Conservation (phyloP, 1,140 invertebrate genomes). For the Oryzaephilus surinamensis region DNA sequence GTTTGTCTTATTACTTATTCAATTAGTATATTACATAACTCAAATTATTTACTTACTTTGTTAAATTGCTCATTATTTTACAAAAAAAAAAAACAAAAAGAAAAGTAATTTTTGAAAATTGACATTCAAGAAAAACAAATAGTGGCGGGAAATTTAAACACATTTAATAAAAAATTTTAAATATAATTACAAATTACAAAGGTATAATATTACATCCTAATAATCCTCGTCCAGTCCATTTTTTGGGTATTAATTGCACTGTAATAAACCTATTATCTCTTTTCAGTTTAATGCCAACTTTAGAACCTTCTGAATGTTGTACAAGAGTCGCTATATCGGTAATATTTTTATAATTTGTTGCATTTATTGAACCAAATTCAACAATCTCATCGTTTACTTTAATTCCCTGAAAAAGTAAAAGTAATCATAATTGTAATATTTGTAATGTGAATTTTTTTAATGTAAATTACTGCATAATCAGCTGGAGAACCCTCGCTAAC, state of each 20-base stretch:
- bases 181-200: no score
- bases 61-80: no score
- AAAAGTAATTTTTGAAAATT: no score
- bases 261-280: slow-evolving; percentile 42
- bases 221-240: slow-evolving; percentile 63
- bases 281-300: slow-evolving; percentile 49
- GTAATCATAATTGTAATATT: slow-evolving; percentile 13
- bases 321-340: slow-evolving; percentile 63
- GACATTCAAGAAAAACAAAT: no score
- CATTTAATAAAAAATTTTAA: no score
- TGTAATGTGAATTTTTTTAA: slow-evolving; percentile 1
- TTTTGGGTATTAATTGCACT: slow-evolving; percentile 51
- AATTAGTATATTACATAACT: no score
- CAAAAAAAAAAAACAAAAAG: no score
- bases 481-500: slow-evolving; percentile 73
- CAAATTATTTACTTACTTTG: no score
- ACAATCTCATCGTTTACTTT: slow-evolving; percentile 58
- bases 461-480: slow-evolving; percentile 52
- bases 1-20: no score
- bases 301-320: slow-evolving; percentile 56
- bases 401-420: slow-evolving; percentile 77
- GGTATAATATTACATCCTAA: slow-evolving; percentile 68
- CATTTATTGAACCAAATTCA: slow-evolving; percentile 74
- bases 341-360: slow-evolving; percentile 56
- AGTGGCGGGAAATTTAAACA: no score